Evolutionary conservation across 2,888 invertebrate genomes (phyloP), one percentile per base, ranked within the genome.

Genomic region (Phlogophora meticulosa): DNA sequence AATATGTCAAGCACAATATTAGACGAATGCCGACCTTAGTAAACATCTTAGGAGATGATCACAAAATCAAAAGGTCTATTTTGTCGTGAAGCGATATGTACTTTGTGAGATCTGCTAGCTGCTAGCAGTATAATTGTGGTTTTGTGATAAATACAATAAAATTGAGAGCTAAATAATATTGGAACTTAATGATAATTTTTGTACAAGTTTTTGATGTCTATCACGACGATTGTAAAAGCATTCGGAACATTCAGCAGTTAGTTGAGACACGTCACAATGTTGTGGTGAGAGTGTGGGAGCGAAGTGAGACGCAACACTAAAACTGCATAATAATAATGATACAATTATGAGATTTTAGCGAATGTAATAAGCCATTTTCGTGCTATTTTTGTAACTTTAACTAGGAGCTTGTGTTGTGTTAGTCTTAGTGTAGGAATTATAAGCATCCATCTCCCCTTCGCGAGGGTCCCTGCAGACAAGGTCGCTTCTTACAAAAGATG

Each of bases 91-190:
- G 83, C 83, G 86, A 85, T 87, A 77, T 80, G 87, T 88, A 90
- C 81, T 84, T 85, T 92, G 92, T 93, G 93, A 92, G 86, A 90
- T 83, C 91, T 94, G 95, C 95, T 93, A 95, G 95, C 80, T 90
- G 91, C 95, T 95, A 91, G 95, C 95, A 94, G 92, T 93, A 94
- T 91, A 95, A 94, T 92, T 89, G 93, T 90, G 88, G 90, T 93
- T 92, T 93, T 94, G 95, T 95, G 95, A 94, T 95, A 94, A 90
- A 88, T 90, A 93, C 94, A 95, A 95, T 94, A 90, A 92, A 94
- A 94, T 95, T 94, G 94, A 92, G 85, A 89, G 90, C 88, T 91
- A 90, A 90, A 88, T 87, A 84, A 88, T 88, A 88, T 88, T 90
- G 85, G 88, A 88, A 86, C 85, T 86, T 91, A 90, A 92, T 88